Percentiles rank a stretch among this genome's conserved stretches.
These are phyloP conservation scores for Scleropages formosus DNA, from an alignment of 2,797 vertebrate species.

Conservation along the genomic window DNA sequence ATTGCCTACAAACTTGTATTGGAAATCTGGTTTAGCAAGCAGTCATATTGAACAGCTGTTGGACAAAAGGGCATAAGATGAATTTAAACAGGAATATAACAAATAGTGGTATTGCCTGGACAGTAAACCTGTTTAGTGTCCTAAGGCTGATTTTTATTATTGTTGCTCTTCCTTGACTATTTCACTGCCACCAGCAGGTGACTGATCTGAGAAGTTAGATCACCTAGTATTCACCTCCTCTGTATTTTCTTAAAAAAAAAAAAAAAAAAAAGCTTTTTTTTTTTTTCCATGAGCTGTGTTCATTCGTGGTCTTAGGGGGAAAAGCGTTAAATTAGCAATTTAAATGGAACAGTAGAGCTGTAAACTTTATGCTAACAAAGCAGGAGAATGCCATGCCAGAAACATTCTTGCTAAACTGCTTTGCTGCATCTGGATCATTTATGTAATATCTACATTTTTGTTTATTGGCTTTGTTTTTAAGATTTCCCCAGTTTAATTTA, in stretches of 20 bases:
- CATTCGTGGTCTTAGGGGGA: neutral
- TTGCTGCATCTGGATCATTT: too few relatives aligned
- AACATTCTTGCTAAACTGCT: neutral
- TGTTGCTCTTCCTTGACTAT: neutral
- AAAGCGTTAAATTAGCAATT: conserved; percentile 8
- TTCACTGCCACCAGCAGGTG: neutral
- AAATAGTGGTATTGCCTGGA: neutral
- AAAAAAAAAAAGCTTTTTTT: neutral
- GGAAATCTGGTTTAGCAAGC: neutral
- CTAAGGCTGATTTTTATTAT: too few relatives aligned
- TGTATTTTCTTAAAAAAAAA: neutral
- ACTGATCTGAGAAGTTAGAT: neutral
- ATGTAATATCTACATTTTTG: neutral
- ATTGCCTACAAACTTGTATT: neutral
- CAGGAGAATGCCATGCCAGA: neutral
- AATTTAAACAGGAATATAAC: neutral
- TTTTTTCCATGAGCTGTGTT: neutral
- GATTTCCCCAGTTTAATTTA: neutral
- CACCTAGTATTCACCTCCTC: neutral
- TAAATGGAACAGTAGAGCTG: neutral
- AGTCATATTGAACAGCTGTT: neutral
- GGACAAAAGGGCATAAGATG: neutral
- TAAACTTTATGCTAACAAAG: neutral
- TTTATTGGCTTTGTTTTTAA: neutral
- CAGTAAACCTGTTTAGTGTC: neutral